Evolutionary conservation across 2,113 vertebrate genomes (phyloP).

Genomic region (Psilopogon haemacephalus): DNA sequence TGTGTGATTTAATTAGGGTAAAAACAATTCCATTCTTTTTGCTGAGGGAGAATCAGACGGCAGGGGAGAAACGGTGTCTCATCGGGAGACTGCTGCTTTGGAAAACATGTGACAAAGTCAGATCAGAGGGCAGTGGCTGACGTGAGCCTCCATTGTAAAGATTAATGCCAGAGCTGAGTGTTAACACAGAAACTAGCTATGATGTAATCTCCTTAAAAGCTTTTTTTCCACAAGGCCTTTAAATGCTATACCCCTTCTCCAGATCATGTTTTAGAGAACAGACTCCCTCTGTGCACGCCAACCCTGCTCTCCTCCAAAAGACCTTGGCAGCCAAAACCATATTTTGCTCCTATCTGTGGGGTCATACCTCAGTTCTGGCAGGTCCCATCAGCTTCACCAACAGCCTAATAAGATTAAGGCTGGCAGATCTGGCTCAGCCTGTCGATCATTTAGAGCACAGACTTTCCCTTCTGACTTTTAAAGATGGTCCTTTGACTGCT

Average conservation of each 20-base stretch:
- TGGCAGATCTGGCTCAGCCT: not conserved
- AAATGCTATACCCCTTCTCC: constrained; percentile 2
- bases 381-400: not conserved
- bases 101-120: constrained; percentile 5
- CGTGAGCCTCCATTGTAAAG: constrained; percentile 22
- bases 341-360: not conserved
- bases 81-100: not conserved
- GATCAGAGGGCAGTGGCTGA: constrained; percentile 39
- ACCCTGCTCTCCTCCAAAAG: not conserved
- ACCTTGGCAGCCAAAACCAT: not conserved
- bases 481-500: not conserved
- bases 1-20: not conserved
- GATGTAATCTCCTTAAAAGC: constrained; percentile 65
- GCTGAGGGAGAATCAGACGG: constrained; percentile 1
- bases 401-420: not conserved
- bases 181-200: constrained; percentile 36
- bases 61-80: not conserved
- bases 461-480: not conserved
- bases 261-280: constrained; percentile 2
- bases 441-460: not conserved
- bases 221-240: constrained; percentile 26
- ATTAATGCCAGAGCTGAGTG: constrained; percentile 14
- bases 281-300: not conserved
- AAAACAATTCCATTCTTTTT: constrained; percentile 1
- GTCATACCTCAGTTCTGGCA: not conserved